Conservation (phyloP, 2,888 invertebrate genomes). For the Pyrochroa serraticornis region DNA sequence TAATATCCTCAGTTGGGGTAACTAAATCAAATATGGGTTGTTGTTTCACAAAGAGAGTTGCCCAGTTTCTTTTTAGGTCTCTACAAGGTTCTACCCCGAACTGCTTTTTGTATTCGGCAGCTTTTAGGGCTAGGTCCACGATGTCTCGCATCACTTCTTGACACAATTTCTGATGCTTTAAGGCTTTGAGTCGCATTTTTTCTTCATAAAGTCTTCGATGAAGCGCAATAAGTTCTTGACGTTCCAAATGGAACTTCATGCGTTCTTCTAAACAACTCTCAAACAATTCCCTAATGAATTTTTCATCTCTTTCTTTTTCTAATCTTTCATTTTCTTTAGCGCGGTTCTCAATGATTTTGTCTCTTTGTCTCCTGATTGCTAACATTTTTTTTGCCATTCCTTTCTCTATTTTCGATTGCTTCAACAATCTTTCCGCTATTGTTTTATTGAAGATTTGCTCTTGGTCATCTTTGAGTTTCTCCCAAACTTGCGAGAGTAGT, state of each 20-base stretch:
- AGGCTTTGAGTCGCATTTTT: conserved; percentile 60
- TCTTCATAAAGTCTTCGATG: conserved; percentile 63
- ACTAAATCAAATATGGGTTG: conserved; percentile 63
- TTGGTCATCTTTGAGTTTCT: conserved; percentile 61
- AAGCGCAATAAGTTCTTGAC: conserved; percentile 2
- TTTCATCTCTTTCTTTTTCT: conserved; percentile 60
- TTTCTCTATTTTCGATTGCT: conserved; percentile 70
- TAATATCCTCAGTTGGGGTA: conserved; percentile 55
- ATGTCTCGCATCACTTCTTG: conserved; percentile 62
- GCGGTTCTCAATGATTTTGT: conserved; percentile 63
- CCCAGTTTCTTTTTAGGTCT: conserved; percentile 63
- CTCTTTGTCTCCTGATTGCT: conserved; percentile 66
- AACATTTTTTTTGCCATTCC: conserved; percentile 68
- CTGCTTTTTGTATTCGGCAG: conserved; percentile 59
- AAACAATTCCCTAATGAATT: conserved; percentile 52
- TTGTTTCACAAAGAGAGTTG: conserved; percentile 61
- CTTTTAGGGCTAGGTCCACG: conserved; percentile 62
- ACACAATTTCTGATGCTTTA: conserved; percentile 61
- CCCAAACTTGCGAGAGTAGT: conserved; percentile 62
- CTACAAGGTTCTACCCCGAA: conserved; percentile 57
- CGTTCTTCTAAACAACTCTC: conserved; percentile 58
- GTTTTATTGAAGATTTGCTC: conserved; percentile 61
- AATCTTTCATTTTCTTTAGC: conserved; percentile 56
- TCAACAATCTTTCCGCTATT: conserved; percentile 64
- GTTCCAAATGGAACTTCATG: conserved; percentile 54